These are phyloP conservation scores for Eulemur mongoz DNA, from an alignment of 2,797 vertebrate genomes.

Conservation along the genomic window DNA sequence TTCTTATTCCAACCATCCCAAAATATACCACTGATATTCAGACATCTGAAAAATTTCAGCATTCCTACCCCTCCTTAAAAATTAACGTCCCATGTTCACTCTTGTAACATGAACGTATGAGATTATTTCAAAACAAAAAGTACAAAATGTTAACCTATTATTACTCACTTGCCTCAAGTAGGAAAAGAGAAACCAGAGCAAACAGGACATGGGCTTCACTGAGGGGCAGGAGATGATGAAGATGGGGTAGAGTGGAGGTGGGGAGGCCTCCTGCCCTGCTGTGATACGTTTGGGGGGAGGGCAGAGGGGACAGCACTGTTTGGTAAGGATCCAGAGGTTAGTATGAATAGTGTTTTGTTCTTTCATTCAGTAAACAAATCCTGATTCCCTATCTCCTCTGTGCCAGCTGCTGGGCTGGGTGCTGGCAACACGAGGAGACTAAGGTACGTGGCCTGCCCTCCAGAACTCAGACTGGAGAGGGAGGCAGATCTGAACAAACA, in stretches of 20 bases:
- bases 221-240: not conserved
- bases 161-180: not conserved
- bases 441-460: not conserved
- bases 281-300: rapidly evolving
- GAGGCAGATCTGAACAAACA: not conserved
- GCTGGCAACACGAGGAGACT: not conserved
- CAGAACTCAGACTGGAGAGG: not conserved
- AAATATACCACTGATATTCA: not conserved
- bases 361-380: not conserved
- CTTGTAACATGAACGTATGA: not conserved
- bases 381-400: not conserved
- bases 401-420: not conserved
- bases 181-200: not conserved
- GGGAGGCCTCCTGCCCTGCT: not conserved
- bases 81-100: not conserved
- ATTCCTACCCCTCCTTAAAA: not conserved
- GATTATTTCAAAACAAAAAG: not conserved
- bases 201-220: not conserved
- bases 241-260: not conserved
- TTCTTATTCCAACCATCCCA: not conserved
- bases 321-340: not conserved
- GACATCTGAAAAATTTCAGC: not conserved
- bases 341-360: not conserved
- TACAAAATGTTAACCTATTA: not conserved
- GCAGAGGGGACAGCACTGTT: no score